phyloP scores from a whole-genome alignment of 2,888 invertebrate genomes.

The Muschampia plurimacula region DNA sequence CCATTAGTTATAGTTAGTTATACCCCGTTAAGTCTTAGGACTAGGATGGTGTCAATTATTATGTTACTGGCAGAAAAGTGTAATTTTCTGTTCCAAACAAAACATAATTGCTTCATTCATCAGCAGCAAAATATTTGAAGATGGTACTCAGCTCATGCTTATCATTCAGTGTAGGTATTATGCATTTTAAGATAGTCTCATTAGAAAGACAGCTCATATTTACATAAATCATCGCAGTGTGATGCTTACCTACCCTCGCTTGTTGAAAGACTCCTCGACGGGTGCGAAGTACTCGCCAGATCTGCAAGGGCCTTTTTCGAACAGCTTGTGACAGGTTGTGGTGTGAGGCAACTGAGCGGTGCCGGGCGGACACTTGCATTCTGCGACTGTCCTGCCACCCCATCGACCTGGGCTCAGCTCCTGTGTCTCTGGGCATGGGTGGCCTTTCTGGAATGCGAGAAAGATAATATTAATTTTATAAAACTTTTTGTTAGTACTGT shows the following conservation, averaged over 20 bases:
- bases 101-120: no score
- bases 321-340: slow-evolving; percentile 90
- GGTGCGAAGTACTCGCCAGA: slow-evolving; percentile 92
- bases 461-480: not conserved
- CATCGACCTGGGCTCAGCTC: slow-evolving; percentile 89
- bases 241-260: slow-evolving; percentile 83
- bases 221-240: slow-evolving; percentile 29
- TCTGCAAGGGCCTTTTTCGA: slow-evolving; percentile 90
- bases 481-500: no score
- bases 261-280: slow-evolving; percentile 82
- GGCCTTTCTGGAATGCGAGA: slow-evolving; percentile 83
- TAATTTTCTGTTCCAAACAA: no score
- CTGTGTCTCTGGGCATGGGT: slow-evolving; percentile 94
- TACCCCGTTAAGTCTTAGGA: no score
- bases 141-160: no score
- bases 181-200: no score
- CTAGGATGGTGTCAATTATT: no score
- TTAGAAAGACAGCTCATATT: not conserved
- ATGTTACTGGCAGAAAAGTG: no score
- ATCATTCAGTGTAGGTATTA: not conserved
- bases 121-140: no score
- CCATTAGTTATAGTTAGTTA: no score
- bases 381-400: slow-evolving; percentile 87
- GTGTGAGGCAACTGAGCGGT: slow-evolving; percentile 90
- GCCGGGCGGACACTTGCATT: slow-evolving; percentile 93